Evolutionary conservation across 2,888 invertebrate genomes (phyloP).

Genomic region (Kryphioiulus occultus): DNA sequence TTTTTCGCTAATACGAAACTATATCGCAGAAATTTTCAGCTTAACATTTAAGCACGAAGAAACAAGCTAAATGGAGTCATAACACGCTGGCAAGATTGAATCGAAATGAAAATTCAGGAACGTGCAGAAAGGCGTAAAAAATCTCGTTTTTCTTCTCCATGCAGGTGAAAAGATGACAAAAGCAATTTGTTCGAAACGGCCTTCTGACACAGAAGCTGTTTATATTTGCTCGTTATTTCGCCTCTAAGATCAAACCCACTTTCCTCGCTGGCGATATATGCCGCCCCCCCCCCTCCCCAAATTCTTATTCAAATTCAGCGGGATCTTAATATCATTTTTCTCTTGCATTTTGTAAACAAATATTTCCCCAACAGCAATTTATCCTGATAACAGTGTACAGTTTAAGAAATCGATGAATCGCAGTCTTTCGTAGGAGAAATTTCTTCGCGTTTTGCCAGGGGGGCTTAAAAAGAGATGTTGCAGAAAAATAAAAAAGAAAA

Average conservation of each 20-base stretch:
- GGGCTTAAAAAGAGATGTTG: constrained; percentile 20
- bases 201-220: constrained; percentile 6
- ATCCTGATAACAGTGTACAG: neutral
- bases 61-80: neutral
- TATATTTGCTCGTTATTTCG: neutral
- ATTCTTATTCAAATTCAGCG: neutral
- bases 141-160: neutral
- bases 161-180: neutral
- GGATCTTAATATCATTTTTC: neutral
- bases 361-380: constrained; percentile 2
- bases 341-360: neutral
- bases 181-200: neutral
- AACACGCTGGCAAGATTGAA: neutral
- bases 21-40: neutral
- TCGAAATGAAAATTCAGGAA: neutral
- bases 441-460: neutral
- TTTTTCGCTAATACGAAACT: no score
- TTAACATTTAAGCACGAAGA: neutral
- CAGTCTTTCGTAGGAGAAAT: neutral
- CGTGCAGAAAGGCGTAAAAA: neutral
- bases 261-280: neutral
- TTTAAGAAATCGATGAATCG: constrained; percentile 11
- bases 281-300: no score
- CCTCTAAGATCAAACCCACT: constrained; percentile 6
- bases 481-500: neutral